Evolutionary conservation across 2,113 vertebrate species (phyloP), one percentile per base, ranked within the genome.

Genomic region (Crotalus viridis): DNA sequence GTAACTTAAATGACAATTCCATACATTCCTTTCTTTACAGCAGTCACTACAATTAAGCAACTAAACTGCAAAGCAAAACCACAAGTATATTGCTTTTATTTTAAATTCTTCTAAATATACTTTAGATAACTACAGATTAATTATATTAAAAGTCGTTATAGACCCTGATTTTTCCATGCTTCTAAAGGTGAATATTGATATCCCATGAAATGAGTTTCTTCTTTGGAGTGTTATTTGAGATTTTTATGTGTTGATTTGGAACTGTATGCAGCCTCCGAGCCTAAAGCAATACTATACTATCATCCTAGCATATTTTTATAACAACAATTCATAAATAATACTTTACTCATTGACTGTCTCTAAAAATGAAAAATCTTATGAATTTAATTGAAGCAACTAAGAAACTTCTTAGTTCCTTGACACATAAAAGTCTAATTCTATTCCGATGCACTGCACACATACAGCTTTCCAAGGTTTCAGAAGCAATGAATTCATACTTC

Each of bases 401-500:
- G 93, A 96, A 95, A 93, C 15, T 93, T 94, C 8, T 91, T 87
- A 92, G 92, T 57, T 91, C 10, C 89, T 0, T 93, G 52, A 94
- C 91, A 94, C 85, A 59, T 92, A n/a, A 86, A 96, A 93, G 10
- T 24, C 2, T 93, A 61, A 94, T 94, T 95, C 85, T 43, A 1
- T 91, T 88, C 61, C 33, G 87, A 87, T 81, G 51, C 92, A 92
- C 93, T 94, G 94, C 91, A n/a, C 39, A 94, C 4, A 28, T 93
- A 90, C 51, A 96, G 91, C 46, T 48, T 95, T 96, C 89, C 94
- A 56, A 93, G 94, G 94, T 43, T 94, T 91, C 74, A 95, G 88
- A 26, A 93, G 74, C 94, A 86, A 81, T 93, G 88, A 96, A 96
- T 95, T 95, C 86, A 96, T 95, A 90, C 85, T 93, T 97, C 93